Percentiles rank a stretch among this genome's conserved stretches.
Evolutionary conservation across 1,140 invertebrate genomes (phyloP).

Genomic region (Brachionus asplanchnoidis): DNA sequence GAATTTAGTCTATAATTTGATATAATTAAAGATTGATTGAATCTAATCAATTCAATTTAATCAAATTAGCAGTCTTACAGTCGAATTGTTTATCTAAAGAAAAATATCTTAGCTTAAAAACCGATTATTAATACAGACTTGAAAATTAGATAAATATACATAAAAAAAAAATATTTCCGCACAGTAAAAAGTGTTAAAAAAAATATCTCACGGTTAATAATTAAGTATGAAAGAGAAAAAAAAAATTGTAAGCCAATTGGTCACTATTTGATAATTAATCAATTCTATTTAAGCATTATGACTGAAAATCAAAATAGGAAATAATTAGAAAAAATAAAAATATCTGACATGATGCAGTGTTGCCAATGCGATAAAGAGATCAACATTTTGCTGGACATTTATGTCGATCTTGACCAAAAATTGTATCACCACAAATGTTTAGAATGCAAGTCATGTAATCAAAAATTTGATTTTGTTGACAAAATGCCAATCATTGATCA

Average conservation of each 20-base stretch:
- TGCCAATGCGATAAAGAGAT: slow-evolving; percentile 13
- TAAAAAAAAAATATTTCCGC: not conserved
- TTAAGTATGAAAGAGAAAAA: not conserved
- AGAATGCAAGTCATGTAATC: not conserved
- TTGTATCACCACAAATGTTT: slow-evolving; percentile 25
- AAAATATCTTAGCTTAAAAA: not conserved
- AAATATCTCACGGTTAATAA: not conserved
- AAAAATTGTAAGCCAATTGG: not conserved
- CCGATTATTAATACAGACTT: slow-evolving; percentile 18
- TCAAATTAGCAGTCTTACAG: not conserved
- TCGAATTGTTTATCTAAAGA: not conserved
- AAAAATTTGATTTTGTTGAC: not conserved
- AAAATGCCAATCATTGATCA: not conserved
- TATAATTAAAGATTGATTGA: not conserved
- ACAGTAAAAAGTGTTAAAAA: not conserved
- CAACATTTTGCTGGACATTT: not conserved
- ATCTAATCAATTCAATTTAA: not conserved
- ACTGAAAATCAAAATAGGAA: not conserved
- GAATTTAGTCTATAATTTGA: not conserved
- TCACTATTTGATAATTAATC: not conserved
- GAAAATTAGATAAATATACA: not conserved
- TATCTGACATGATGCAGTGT: not conserved
- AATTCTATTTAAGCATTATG: not conserved
- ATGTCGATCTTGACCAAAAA: not conserved
- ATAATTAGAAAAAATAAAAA: not conserved